These are phyloP conservation scores for Nephrotoma flavescens DNA, from an alignment of 2,888 invertebrate species.

Conservation along the genomic window DNA sequence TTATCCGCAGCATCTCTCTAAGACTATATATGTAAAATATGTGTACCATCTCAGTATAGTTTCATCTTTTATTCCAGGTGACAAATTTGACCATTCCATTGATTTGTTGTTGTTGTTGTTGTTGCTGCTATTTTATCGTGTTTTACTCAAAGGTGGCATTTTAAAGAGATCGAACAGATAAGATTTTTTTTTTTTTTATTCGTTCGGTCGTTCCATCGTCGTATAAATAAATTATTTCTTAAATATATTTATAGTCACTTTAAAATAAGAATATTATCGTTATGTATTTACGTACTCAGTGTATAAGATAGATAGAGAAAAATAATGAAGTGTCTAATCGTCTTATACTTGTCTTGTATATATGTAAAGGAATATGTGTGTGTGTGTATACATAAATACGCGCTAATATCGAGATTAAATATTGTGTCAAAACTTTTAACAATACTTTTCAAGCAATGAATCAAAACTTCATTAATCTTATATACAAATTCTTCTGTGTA, in stretches of 20 bases:
- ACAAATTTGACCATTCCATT: slow-evolving; percentile 5
- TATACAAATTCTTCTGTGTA: background rate
- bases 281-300: too few species aligned
- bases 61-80: background rate
- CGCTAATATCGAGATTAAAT: background rate
- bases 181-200: background rate
- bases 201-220: background rate
- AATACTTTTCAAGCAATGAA: background rate
- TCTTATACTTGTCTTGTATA: background rate
- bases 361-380: background rate
- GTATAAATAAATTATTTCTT: background rate
- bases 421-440: background rate
- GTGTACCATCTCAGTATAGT: background rate
- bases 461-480: background rate
- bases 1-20: background rate
- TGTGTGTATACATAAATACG: background rate
- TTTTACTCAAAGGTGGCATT: slow-evolving; percentile 6
- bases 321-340: background rate
- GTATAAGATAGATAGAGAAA: background rate
- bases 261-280: too few species aligned
- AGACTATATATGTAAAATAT: background rate
- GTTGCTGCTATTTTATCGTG: background rate
- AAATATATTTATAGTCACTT: background rate
- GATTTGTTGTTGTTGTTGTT: background rate
- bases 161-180: slow-evolving; percentile 2